phyloP scores from a whole-genome alignment of 2,888 invertebrate species.

The Diogma glabrata region DNA sequence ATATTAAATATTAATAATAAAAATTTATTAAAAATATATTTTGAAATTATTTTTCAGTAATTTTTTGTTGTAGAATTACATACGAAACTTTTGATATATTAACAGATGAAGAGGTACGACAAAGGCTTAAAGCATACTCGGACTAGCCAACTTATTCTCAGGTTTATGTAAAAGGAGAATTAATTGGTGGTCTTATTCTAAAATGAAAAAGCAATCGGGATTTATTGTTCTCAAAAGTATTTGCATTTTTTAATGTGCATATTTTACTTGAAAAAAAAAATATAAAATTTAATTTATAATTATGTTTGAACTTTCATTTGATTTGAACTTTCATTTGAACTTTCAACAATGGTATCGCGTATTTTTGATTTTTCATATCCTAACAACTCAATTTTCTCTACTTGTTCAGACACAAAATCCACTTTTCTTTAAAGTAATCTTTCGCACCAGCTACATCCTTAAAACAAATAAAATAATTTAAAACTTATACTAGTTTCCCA shows the following conservation, averaged over 20 bases:
- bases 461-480: too few species aligned
- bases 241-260: too few species aligned
- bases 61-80: too few species aligned
- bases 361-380: slow-evolving; percentile 75
- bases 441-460: slow-evolving; percentile 69
- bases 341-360: slow-evolving; percentile 62
- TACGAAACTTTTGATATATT: slow-evolving; percentile 86
- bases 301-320: slow-evolving; percentile 12
- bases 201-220: too few species aligned
- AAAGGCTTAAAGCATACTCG: slow-evolving; percentile 77
- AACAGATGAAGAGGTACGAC: slow-evolving; percentile 77
- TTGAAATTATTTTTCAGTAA: too few species aligned
- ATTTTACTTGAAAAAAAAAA: too few species aligned
- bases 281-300: too few species aligned
- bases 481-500: too few species aligned
- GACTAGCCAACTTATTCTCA: slow-evolving; percentile 95
- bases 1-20: too few species aligned
- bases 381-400: slow-evolving; percentile 80
- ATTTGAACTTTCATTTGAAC: slow-evolving; percentile 59
- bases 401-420: slow-evolving; percentile 83
- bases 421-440: slow-evolving; percentile 88
- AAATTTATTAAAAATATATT: too few species aligned
- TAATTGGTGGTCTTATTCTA: slow-evolving; percentile 83
- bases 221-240: too few species aligned
- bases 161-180: slow-evolving; percentile 75